Percentiles rank a stretch among this genome's conserved stretches.
Conservation (phyloP, 2,113 vertebrate genomes). For the Scatophagus argus region DNA sequence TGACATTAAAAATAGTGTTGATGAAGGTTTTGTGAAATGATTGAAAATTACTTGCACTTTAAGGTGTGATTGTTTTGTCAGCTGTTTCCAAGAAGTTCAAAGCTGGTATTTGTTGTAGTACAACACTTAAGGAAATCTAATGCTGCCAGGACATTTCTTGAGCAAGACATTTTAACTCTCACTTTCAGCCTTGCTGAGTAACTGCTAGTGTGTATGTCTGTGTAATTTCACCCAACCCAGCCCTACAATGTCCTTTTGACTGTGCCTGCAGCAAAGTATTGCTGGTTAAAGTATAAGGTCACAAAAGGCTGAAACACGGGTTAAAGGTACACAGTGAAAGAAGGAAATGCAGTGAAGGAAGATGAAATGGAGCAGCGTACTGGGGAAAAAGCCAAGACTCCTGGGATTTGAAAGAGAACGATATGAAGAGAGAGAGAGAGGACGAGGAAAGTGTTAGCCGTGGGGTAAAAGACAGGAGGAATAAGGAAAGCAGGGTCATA, state of each 20-base stretch:
- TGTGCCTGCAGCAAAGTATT: slow-evolving; percentile 1
- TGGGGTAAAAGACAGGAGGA: slow-evolving; percentile 45
- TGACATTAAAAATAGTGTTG: not conserved
- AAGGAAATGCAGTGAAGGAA: slow-evolving; percentile 21
- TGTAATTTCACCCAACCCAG: slow-evolving; percentile 7
- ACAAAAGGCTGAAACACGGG: not conserved
- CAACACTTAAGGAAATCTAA: not conserved
- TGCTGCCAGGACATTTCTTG: not conserved
- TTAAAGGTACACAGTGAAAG: slow-evolving; percentile 16
- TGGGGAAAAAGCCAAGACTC: slow-evolving; percentile 18
- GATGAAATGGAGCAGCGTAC: slow-evolving; percentile 38
- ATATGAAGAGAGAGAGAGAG: slow-evolving; percentile 19
- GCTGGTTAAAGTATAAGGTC: slow-evolving; percentile 45
- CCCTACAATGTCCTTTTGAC: slow-evolving; percentile 1
- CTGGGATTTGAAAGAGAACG: slow-evolving; percentile 19
- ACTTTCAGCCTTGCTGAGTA: not conserved
- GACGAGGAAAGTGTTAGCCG: slow-evolving; percentile 32
- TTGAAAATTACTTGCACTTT: not conserved
- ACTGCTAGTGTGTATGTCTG: not conserved
- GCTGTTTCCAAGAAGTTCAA: not conserved
- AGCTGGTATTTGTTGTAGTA: not conserved
- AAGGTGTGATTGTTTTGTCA: not conserved
- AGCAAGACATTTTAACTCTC: not conserved
- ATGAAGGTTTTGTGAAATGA: not conserved
- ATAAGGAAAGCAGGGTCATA: slow-evolving; percentile 59